phyloP scores from a whole-genome alignment of 2,888 invertebrate genomes.

The Blomia tropicalis region DNA sequence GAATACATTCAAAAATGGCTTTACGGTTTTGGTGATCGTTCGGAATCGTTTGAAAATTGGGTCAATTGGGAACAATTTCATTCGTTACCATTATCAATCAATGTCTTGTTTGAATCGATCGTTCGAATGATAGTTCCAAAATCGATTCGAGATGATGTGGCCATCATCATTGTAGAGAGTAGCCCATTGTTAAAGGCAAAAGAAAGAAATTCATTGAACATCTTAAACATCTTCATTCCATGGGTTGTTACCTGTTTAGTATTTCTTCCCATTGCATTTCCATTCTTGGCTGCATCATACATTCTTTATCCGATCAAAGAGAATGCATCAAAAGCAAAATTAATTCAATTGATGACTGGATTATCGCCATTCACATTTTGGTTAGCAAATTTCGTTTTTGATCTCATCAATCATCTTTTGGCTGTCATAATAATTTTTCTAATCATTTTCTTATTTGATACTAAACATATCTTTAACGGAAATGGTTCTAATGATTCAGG shows the following conservation, averaged over 20 bases:
- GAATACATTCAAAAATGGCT: not conserved
- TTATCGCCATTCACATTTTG: conserved; percentile 20
- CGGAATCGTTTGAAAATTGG: not conserved
- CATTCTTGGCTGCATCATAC: conserved; percentile 27
- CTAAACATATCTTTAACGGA: conserved; percentile 6
- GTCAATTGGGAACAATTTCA: conserved; percentile 23
- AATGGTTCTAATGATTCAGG: conserved; percentile 13
- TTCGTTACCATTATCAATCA: conserved; percentile 16
- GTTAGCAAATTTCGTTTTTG: conserved; percentile 23
- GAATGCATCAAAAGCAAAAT: conserved; percentile 23
- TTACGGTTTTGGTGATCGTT: not conserved
- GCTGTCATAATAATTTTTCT: conserved; percentile 13
- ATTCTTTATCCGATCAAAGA: conserved; percentile 26
- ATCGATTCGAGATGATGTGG: not conserved
- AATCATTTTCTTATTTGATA: conserved; percentile 18
- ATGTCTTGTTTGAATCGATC: conserved; percentile 12
- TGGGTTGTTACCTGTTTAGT: conserved; percentile 9
- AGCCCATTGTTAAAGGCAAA: not conserved
- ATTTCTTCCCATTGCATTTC: conserved; percentile 23
- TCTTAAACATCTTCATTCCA: not conserved
- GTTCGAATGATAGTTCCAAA: not conserved
- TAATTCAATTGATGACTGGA: conserved; percentile 26
- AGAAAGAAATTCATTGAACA: not conserved
- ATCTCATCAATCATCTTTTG: conserved; percentile 15
- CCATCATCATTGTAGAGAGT: not conserved